A percentile compares a stretch with the other conserved stretches of the same genome.
Evolutionary conservation across 2,888 invertebrate genomes (phyloP).

Genomic region (Heliconius ismenius): DNA sequence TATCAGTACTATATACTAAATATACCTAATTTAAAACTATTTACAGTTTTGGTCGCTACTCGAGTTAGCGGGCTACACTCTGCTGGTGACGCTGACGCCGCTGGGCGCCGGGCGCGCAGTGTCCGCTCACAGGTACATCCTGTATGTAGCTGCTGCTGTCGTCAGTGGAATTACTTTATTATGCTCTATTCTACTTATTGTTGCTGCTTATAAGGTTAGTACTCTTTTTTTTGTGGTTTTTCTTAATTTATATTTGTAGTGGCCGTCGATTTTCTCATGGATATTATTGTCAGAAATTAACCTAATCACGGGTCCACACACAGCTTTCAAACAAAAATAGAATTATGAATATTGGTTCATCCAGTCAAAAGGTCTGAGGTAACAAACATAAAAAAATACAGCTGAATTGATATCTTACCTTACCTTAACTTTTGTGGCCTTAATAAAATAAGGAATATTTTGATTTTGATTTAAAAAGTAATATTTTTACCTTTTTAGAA

Average conservation of each 20-base stretch:
- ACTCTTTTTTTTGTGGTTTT: neutral
- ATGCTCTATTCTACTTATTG: conserved; percentile 64
- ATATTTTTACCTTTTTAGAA: no score
- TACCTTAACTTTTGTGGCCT: no score
- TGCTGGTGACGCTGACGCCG: conserved; percentile 68
- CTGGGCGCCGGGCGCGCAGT: conserved; percentile 58
- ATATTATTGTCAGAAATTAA: no score
- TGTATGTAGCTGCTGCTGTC: conserved; percentile 62
- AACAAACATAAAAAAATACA: no score
- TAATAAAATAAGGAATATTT: no score
- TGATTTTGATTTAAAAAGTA: no score
- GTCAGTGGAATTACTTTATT: conserved; percentile 66
- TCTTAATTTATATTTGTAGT: neutral
- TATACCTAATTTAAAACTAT: neutral
- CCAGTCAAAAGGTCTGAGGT: no score
- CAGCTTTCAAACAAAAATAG: no score
- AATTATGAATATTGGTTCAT: no score
- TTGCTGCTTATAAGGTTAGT: conserved; percentile 66
- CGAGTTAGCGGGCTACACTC: conserved; percentile 62
- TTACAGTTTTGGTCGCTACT: conserved; percentile 68
- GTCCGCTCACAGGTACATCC: conserved; percentile 58
- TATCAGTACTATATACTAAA: neutral
- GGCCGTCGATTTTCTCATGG: no score
- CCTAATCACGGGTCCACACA: no score
- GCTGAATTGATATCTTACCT: no score